phyloP scores from a whole-genome alignment of 2,797 vertebrate species.

The Falco rusticolus region DNA sequence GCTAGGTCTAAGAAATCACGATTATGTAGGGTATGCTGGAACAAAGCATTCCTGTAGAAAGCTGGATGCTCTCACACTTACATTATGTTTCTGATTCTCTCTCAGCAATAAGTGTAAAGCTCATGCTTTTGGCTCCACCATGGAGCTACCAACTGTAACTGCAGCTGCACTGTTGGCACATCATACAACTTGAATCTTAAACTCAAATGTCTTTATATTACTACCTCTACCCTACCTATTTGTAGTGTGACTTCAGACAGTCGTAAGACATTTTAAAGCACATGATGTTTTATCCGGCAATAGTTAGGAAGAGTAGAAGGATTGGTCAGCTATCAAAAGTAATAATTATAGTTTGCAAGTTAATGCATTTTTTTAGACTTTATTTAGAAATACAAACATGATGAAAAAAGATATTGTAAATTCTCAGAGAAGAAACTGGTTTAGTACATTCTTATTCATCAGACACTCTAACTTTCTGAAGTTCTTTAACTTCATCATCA shows the following conservation, averaged over 20 bases:
- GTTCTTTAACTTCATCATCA: not conserved
- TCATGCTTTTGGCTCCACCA: constrained; percentile 80
- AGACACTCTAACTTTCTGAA: not conserved
- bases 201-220: not conserved
- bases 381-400: not conserved
- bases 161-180: constrained; percentile 49
- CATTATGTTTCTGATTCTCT: not conserved
- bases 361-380: constrained; percentile 5
- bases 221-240: not conserved
- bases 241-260: not conserved
- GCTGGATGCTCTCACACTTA: constrained; percentile 2
- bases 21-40: not conserved
- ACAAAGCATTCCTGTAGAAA: constrained; percentile 31
- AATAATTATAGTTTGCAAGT: not conserved
- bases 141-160: constrained; percentile 78
- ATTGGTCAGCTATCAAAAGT: not conserved
- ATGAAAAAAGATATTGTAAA: not conserved
- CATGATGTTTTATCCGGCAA: not conserved
- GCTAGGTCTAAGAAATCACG: constrained; percentile 7
- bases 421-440: not conserved
- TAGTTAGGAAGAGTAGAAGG: not conserved
- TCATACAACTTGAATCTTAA: not conserved
- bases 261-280: not conserved
- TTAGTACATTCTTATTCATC: not conserved
- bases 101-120: constrained; percentile 53